Conservation (phyloP, 2,113 vertebrate species). For the Okapia johnstoni region DNA sequence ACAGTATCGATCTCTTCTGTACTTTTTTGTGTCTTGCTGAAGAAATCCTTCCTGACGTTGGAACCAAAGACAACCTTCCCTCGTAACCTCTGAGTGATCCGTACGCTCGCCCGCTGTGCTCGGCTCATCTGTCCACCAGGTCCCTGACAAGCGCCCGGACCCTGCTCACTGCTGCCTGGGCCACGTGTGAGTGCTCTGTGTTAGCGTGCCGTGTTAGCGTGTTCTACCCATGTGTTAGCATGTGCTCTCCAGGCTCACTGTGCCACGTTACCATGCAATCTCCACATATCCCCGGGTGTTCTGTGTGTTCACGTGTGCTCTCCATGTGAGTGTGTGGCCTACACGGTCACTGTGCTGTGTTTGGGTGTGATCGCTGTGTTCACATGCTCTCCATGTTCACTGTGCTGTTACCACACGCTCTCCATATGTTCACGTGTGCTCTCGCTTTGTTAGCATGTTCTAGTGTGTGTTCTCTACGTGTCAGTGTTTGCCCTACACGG, state of each 20-base stretch:
- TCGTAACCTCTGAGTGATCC: not conserved
- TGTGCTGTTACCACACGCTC: no score
- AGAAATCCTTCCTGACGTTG: not conserved
- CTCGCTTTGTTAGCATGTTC: no score
- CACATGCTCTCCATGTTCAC: no score
- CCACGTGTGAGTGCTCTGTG: not conserved
- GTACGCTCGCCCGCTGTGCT: rapidly evolving
- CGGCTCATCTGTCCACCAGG: rapidly evolving
- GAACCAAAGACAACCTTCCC: not conserved
- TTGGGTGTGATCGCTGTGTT: no score
- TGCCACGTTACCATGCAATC: no score
- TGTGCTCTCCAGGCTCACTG: not conserved
- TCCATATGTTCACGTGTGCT: no score
- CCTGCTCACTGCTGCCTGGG: not conserved
- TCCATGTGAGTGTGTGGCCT: no score
- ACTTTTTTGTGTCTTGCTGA: not conserved
- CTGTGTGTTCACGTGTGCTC: not conserved
- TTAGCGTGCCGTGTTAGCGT: rapidly evolving
- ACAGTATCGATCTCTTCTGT: rapidly evolving
- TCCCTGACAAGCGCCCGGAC: rapidly evolving
- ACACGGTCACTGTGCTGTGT: not conserved
- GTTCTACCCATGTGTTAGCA: not conserved
- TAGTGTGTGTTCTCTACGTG: no score
- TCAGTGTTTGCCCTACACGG: no score
- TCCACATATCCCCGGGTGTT: not conserved